These are phyloP conservation scores for Galaxias olidus DNA, from an alignment of 2,797 vertebrate species.

Conservation along the genomic window DNA sequence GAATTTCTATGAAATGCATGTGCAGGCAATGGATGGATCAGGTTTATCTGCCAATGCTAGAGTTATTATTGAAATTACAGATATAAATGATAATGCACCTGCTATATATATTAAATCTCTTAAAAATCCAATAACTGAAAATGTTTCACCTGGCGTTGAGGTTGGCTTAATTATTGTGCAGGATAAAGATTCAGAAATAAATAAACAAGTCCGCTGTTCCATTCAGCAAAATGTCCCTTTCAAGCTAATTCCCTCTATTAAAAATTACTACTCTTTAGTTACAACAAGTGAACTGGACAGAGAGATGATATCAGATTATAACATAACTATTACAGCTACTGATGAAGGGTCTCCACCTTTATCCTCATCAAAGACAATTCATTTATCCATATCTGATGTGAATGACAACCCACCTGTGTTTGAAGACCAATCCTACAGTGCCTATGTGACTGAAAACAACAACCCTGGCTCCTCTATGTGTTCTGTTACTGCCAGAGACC, in stretches of 20 bases:
- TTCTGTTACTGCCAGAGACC: too few species aligned
- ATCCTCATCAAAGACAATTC: conserved; percentile 55
- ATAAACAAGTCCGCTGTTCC: conserved; percentile 27
- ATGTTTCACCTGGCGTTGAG: conserved; percentile 18
- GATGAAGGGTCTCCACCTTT: conserved; percentile 57
- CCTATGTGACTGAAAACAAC: too few species aligned
- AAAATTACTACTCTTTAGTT: conserved; percentile 27
- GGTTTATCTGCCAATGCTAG: conserved; percentile 54
- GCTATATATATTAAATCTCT: conserved; percentile 29
- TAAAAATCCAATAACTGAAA: conserved; percentile 19
- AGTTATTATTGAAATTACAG: conserved; percentile 59
- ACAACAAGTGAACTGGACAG: conserved; percentile 23
- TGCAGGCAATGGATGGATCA: conserved; percentile 67
- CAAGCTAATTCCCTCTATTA: conserved; percentile 21
- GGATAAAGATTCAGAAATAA: conserved; percentile 39
- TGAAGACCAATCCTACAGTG: conserved; percentile 40
- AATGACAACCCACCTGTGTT: conserved; percentile 42
- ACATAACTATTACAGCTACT: conserved; percentile 17
- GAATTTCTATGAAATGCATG: conserved; percentile 51
- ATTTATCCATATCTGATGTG: conserved; percentile 38
- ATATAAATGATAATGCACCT: conserved; percentile 71
- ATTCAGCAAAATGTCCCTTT: conserved; percentile 19
- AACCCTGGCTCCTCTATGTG: too few species aligned
- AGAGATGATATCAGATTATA: conserved; percentile 24
- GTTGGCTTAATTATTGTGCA: conserved; percentile 38